Conservation (phyloP, 2,888 invertebrate species). For the Aspidiotus rigidus region DNA sequence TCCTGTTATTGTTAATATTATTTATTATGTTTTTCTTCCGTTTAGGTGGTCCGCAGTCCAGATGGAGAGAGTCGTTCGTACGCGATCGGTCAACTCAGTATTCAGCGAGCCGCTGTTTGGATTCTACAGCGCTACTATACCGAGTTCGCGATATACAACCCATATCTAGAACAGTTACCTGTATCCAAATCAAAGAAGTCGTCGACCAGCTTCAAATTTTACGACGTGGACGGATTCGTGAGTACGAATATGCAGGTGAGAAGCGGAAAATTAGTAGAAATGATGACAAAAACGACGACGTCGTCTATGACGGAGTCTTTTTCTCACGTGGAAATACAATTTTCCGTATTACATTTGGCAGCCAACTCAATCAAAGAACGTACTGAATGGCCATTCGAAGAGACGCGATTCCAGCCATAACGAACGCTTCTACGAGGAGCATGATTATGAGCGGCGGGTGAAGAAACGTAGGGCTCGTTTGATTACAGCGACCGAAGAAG, state of each 20-base stretch:
- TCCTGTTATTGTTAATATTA: not conserved
- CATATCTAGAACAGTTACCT: conserved; percentile 84
- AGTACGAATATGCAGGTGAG: conserved; percentile 40
- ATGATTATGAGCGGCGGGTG: conserved; percentile 88
- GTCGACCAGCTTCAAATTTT: conserved; percentile 85
- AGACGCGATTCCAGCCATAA: conserved; percentile 88
- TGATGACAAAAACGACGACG: too few relatives aligned
- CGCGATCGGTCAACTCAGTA: conserved; percentile 80
- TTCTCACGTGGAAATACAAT: not conserved
- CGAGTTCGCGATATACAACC: conserved; percentile 93
- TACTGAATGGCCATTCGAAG: conserved; percentile 66
- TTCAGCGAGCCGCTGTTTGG: conserved; percentile 92
- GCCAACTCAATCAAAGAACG: conserved; percentile 57
- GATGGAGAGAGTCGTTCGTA: conserved; percentile 87
- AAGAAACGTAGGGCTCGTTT: conserved; percentile 82
- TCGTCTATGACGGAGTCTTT: not conserved
- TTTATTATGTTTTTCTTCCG: conserved; percentile 8
- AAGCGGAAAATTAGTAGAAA: too few relatives aligned
- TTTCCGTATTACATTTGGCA: conserved; percentile 42
- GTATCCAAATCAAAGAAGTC: conserved; percentile 68
- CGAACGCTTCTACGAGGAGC: conserved; percentile 95
- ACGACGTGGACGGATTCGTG: conserved; percentile 83
- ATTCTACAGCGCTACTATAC: conserved; percentile 85
- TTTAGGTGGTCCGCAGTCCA: conserved; percentile 75
- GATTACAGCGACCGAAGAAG: conserved; percentile 90